A percentile compares a stretch with the other conserved stretches of the same genome.
These are phyloP conservation scores for Falco rusticolus DNA, from an alignment of 2,797 vertebrate genomes.

Conservation along the genomic window DNA sequence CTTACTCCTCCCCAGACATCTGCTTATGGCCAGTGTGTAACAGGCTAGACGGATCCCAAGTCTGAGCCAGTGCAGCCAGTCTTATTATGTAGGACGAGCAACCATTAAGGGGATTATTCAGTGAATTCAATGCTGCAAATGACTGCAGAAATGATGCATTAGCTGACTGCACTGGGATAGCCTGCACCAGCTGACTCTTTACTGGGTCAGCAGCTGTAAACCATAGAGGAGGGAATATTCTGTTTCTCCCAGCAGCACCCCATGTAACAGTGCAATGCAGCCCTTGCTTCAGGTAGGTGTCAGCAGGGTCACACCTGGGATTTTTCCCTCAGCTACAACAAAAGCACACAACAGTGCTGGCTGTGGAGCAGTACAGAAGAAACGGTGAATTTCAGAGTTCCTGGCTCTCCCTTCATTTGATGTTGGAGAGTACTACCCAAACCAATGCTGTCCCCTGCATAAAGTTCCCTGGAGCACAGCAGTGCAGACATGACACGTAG, in stretches of 20 bases:
- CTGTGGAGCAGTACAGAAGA: not conserved
- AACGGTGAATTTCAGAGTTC: not conserved
- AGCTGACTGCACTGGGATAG: not conserved
- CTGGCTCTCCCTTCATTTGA: not conserved
- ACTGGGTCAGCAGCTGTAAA: conserved; percentile 21
- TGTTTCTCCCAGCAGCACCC: not conserved
- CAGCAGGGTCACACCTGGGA: not conserved
- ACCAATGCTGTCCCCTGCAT: not conserved
- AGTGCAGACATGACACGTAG: not conserved
- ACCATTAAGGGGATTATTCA: conserved; percentile 30
- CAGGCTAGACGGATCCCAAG: not conserved
- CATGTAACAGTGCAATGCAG: accelerated
- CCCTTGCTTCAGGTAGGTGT: not conserved
- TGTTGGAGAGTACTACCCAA: not conserved
- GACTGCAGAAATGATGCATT: conserved; percentile 14
- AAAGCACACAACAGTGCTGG: not conserved
- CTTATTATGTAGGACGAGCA: not conserved
- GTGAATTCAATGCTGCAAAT: not conserved
- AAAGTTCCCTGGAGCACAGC: not conserved
- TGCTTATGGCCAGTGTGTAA: not conserved
- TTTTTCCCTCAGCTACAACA: not conserved
- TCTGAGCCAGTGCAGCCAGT: not conserved
- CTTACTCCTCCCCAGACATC: not conserved
- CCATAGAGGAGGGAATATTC: not conserved
- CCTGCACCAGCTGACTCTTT: not conserved